phyloP scores from a whole-genome alignment of 2,113 vertebrate genomes.

The Amblyopsis rosae region DNA sequence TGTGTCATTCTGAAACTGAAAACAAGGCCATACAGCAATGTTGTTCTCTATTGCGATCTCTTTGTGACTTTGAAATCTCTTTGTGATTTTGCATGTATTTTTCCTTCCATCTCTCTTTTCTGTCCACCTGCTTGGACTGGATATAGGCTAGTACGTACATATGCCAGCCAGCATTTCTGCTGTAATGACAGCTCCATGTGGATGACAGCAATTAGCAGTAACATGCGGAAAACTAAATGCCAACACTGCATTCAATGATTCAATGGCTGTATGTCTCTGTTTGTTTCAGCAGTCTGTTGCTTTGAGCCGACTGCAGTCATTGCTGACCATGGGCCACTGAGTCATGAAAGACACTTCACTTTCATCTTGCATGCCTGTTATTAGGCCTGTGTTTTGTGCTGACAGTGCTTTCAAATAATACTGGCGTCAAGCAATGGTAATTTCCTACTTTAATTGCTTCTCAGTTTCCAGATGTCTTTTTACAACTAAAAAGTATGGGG shows the following conservation, averaged over 20 bases:
- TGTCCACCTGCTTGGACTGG: neutral
- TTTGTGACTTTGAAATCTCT: slow-evolving; percentile 31
- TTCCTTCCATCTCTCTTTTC: neutral
- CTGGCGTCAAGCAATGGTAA: neutral
- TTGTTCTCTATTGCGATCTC: slow-evolving; percentile 10
- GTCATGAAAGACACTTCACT: neutral
- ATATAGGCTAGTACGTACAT: slow-evolving; percentile 12
- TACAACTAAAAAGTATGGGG: too few species aligned
- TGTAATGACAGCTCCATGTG: slow-evolving; percentile 56
- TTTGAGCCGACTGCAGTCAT: too few species aligned
- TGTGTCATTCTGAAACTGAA: too few species aligned
- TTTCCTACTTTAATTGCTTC: slow-evolving; percentile 2
- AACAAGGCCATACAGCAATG: neutral
- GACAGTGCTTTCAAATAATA: slow-evolving; percentile 24
- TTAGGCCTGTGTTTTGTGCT: slow-evolving; percentile 25
- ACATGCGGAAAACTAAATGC: slow-evolving; percentile 56
- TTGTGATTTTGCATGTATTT: slow-evolving; percentile 16
- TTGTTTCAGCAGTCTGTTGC: neutral
- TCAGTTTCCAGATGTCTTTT: too few species aligned
- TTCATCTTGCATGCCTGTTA: slow-evolving; percentile 44
- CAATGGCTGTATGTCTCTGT: slow-evolving; percentile 40
- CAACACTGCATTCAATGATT: slow-evolving; percentile 38
- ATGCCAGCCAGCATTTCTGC: slow-evolving; percentile 31
- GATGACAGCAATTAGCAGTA: slow-evolving; percentile 56
- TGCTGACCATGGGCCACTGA: too few species aligned